These are phyloP conservation scores for Achlya flavicornis DNA, from an alignment of 2,888 invertebrate species.

Conservation along the genomic window DNA sequence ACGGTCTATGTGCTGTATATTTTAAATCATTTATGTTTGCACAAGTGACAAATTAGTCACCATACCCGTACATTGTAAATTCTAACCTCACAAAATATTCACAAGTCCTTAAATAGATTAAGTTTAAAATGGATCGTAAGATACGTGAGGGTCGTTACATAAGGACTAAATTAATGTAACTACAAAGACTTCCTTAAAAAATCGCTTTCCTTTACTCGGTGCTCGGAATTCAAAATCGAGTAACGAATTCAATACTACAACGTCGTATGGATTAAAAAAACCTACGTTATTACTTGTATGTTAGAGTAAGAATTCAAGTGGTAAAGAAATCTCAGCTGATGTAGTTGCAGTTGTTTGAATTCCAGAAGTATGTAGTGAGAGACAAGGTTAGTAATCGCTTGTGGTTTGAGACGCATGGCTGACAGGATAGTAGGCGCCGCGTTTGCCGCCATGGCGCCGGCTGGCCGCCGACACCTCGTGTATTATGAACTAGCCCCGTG, in stretches of 20 bases:
- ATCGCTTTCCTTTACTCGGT: constrained; percentile 77
- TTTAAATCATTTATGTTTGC: constrained; percentile 29
- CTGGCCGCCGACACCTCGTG: constrained; percentile 82
- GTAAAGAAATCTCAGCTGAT: constrained; percentile 53
- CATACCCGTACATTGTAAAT: constrained; percentile 10
- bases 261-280: constrained; percentile 25
- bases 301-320: constrained; percentile 49
- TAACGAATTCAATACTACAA: constrained; percentile 60
- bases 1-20: constrained; percentile 29
- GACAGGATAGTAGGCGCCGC: constrained; percentile 81
- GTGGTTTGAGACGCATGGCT: constrained; percentile 44
- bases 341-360: constrained; percentile 22
- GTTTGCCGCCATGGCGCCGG: constrained; percentile 79
- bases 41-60: constrained; percentile 36
- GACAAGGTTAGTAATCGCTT: constrained; percentile 42
- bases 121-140: constrained; percentile 9
- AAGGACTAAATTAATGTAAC: constrained; percentile 62
- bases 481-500: constrained; percentile 82
- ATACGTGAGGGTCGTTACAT: constrained; percentile 42
- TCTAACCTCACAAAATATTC: constrained; percentile 11
- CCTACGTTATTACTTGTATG: constrained; percentile 23
- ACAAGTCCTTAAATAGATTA: not conserved
- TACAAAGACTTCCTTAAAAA: constrained; percentile 71
- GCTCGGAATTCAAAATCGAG: constrained; percentile 79
- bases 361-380: constrained; percentile 19